Evolutionary conservation across 2,113 vertebrate species (phyloP).

Genomic region (Neolamprologus longior): DNA sequence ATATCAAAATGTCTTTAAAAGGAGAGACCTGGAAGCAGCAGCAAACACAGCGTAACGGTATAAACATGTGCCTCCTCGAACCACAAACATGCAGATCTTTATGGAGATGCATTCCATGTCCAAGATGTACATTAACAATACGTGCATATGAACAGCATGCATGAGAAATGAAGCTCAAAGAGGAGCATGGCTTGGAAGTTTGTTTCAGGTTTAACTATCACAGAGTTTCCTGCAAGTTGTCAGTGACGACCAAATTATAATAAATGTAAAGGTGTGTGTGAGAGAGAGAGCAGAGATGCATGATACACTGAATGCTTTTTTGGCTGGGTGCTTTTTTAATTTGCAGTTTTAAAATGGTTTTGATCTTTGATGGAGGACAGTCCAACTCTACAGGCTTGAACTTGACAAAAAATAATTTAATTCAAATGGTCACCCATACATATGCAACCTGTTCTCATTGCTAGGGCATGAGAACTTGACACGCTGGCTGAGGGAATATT

Average conservation of each 20-base stretch:
- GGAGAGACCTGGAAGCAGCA: not conserved
- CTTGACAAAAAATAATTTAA: not conserved
- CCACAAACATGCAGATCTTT: not conserved
- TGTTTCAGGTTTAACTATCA: not conserved
- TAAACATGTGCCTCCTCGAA: not conserved
- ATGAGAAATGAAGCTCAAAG: not conserved
- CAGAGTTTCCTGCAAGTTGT: not conserved
- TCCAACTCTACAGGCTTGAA: not conserved
- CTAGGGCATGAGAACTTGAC: not conserved
- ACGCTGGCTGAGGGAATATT: not conserved
- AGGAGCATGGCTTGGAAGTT: not conserved
- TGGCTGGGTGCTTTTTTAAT: not conserved
- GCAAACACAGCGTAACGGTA: not conserved
- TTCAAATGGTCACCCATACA: not conserved
- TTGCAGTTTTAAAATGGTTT: not conserved
- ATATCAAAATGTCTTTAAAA: not conserved
- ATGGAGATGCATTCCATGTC: rapidly evolving
- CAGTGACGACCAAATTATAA: not conserved
- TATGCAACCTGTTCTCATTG: not conserved
- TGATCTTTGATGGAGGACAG: not conserved
- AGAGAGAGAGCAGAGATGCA: too few relatives aligned
- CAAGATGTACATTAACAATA: not conserved
- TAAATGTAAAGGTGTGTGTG: not conserved
- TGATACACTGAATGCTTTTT: not conserved
- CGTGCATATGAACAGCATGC: rapidly evolving